A percentile compares a stretch with the other conserved stretches of the same genome.
Evolutionary conservation across 1,140 invertebrate genomes (phyloP).

Genomic region (Orius laevigatus): DNA sequence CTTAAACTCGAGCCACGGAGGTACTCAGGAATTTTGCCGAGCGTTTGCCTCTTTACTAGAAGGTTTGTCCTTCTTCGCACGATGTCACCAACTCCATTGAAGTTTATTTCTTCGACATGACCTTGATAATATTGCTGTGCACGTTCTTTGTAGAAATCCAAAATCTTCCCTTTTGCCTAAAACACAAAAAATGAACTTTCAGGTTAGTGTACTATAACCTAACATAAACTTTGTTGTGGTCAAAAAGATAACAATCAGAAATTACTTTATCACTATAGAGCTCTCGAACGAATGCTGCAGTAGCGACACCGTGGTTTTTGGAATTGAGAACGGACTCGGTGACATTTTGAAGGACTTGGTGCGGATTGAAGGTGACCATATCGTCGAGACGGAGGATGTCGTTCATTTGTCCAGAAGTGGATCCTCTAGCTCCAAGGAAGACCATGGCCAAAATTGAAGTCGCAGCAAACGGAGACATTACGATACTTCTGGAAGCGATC

Average conservation of each 20-base stretch:
- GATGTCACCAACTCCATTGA: constrained; percentile 58
- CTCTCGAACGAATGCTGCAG: constrained; percentile 57
- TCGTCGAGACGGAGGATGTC: constrained; percentile 69
- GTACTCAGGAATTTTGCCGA: constrained; percentile 56
- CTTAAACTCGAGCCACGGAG: constrained; percentile 50
- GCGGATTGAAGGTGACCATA: constrained; percentile 74
- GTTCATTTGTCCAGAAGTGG: constrained; percentile 80
- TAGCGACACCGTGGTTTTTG: constrained; percentile 45
- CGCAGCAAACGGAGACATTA: constrained; percentile 70
- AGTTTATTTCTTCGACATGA: constrained; percentile 65
- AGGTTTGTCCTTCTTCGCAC: constrained; percentile 59
- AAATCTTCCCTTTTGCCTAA: constrained; percentile 50
- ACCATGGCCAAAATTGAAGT: constrained; percentile 74
- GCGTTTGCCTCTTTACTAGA: constrained; percentile 57
- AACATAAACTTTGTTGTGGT: too few relatives aligned
- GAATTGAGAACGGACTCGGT: constrained; percentile 50
- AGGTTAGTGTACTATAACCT: too few relatives aligned
- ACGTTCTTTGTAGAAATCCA: constrained; percentile 71
- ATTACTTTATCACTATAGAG: constrained; percentile 51
- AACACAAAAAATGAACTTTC: neutral
- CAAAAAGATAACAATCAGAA: neutral
- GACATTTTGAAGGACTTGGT: constrained; percentile 66
- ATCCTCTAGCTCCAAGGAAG: constrained; percentile 66
- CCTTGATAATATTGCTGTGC: constrained; percentile 71
- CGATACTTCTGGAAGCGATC: constrained; percentile 54